These are phyloP conservation scores for Drosophila pruinosa DNA, from an alignment of 1,140 invertebrate genomes.

Conservation along the genomic window DNA sequence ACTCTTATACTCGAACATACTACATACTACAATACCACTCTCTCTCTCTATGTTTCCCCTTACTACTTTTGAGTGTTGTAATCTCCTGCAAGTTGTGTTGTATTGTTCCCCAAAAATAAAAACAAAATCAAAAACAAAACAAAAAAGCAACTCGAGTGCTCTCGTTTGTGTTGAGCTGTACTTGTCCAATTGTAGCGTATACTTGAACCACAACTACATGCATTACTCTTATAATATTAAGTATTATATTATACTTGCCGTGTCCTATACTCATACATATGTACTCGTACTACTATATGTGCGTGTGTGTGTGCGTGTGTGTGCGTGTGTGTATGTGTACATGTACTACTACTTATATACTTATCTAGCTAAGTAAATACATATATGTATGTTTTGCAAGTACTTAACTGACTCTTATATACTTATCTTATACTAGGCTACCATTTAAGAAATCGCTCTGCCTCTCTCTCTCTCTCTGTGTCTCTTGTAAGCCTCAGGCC, in stretches of 20 bases:
- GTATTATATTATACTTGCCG: slow-evolving; percentile 4
- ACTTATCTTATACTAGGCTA: slow-evolving; percentile 33
- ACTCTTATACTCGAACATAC: not conserved
- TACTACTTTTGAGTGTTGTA: slow-evolving; percentile 22
- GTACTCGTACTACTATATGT: slow-evolving; percentile 33
- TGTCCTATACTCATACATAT: slow-evolving; percentile 9
- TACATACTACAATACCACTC: not conserved
- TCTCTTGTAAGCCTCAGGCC: slow-evolving; percentile 12
- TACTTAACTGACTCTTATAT: slow-evolving; percentile 23
- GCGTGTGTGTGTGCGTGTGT: slow-evolving; percentile 3
- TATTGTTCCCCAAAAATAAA: not conserved
- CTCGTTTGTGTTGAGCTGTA: slow-evolving; percentile 3
- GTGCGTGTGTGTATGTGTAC: not conserved
- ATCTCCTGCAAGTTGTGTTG: slow-evolving; percentile 31
- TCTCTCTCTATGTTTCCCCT: not conserved
- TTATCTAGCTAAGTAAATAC: slow-evolving; percentile 19
- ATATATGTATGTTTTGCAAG: slow-evolving; percentile 42
- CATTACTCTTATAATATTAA: slow-evolving; percentile 12
- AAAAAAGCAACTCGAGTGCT: not conserved
- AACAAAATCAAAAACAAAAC: not conserved
- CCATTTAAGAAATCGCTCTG: slow-evolving; percentile 24
- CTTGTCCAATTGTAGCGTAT: slow-evolving; percentile 23
- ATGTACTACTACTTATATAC: slow-evolving; percentile 1
- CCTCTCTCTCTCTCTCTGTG: not conserved
- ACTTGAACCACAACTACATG: slow-evolving; percentile 30